Evolutionary conservation across 2,797 vertebrate species (phyloP).

Genomic region (Phoebastria nigripes): DNA sequence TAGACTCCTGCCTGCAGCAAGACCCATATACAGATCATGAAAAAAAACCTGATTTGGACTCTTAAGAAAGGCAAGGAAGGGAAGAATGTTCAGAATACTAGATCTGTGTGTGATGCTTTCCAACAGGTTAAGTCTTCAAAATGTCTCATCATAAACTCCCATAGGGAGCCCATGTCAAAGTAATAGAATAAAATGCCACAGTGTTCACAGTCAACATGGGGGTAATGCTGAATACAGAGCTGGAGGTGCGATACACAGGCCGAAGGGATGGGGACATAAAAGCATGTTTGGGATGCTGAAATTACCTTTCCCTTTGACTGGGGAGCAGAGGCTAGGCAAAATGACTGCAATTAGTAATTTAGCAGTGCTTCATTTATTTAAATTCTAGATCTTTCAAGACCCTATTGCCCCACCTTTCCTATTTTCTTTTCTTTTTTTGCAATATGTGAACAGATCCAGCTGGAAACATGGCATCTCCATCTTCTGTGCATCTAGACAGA

Average conservation of each 20-base stretch:
- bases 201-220: neutral
- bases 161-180: neutral
- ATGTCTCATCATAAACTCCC: neutral
- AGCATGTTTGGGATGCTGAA: neutral
- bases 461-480: neutral
- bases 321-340: neutral
- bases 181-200: neutral
- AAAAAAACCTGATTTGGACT: neutral
- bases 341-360: neutral
- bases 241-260: neutral
- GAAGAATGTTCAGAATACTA: neutral
- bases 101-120: neutral
- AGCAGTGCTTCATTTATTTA: neutral
- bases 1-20: neutral
- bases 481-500: neutral
- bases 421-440: accelerated
- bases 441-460: neutral
- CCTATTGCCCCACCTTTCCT: neutral
- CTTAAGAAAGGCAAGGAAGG: neutral
- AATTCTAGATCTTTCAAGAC: neutral
- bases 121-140: neutral
- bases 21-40: neutral
- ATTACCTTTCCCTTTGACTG: neutral
- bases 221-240: neutral
- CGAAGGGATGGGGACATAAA: neutral